Evolutionary conservation across 2,797 vertebrate genomes (phyloP), one percentile per base, ranked within the genome.

Genomic region (Anguilla pacifica): DNA sequence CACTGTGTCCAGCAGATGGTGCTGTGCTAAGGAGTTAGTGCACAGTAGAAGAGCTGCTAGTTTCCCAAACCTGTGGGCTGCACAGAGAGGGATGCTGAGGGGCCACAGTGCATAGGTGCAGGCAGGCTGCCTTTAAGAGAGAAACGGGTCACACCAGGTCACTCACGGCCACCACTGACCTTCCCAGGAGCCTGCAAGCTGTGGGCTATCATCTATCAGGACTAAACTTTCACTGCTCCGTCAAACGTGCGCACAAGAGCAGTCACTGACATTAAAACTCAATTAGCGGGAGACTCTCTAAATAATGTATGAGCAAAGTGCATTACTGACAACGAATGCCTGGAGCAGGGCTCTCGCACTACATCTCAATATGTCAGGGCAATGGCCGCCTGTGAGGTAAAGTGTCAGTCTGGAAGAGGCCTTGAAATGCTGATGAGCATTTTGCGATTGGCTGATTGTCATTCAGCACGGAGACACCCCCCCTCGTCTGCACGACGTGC

Each of bases 231-330:
- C 93, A 87, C 93, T 90, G 91, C 93, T 92, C 83, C 87, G 92
- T 95, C 94, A 93, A 92, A 95, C 93, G 90, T 91, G 91, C 92
- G 91, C 91, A 92, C 92, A 92, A 95, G 94, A 95, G 94, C 88
- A 90, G 93, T 94, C 94, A 90, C 93, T 96, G 95, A 95, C 96
- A 96, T 97, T 96, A 95, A 96, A 96, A 95, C 95, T 95, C 95
- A 96, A 96, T 96, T 97, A 96, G 94, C 89, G 87, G 90, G 92
- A 94, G 94, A 94, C 93, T 94, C 93, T 92, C 94, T 96, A 95
- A 96, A 96, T 96, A 96, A 96, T 96, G 94, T 93, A 96, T 95
- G 94, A 95, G 94, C 91, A 94, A 94, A 95, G 94, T 95, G 94
- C 94, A 95, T 95, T 95, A 94, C 94, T 92, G 91, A 92, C 92